These are phyloP conservation scores for Philotrypesis tridentata DNA, from an alignment of 1,140 invertebrate species.

Conservation along the genomic window DNA sequence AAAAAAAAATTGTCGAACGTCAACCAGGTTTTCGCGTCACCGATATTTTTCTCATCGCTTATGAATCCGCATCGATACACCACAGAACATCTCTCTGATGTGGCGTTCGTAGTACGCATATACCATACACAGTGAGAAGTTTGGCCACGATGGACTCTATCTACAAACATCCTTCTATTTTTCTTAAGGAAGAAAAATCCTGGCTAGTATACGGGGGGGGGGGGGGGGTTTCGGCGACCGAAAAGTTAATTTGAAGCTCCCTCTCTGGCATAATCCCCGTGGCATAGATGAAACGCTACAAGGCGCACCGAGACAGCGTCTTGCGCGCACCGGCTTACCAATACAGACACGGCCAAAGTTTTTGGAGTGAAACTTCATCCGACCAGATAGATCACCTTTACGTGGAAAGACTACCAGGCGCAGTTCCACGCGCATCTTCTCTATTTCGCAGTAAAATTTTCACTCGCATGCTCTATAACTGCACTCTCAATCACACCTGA, in stretches of 20 bases:
- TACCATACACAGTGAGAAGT: no score
- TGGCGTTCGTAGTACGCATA: no score
- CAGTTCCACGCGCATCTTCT: neutral
- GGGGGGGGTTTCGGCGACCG: no score
- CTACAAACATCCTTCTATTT: neutral
- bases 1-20: no score
- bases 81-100: no score
- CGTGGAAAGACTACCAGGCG: constrained; percentile 8
- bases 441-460: constrained; percentile 24
- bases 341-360: neutral
- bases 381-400: constrained; percentile 23
- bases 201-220: no score
- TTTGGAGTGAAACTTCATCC: constrained; percentile 30
- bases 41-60: no score
- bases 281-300: constrained; percentile 2
- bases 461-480: neutral
- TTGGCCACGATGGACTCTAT: no score
- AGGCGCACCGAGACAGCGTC: neutral
- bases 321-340: neutral
- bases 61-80: no score
- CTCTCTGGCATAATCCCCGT: constrained; percentile 2
- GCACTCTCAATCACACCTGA: neutral
- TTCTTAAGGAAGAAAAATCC: neutral
- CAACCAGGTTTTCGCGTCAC: no score
- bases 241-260: constrained; percentile 23